Evolutionary conservation across 2,797 vertebrate species (phyloP).

Genomic region (Craterocephalus amniculus): DNA sequence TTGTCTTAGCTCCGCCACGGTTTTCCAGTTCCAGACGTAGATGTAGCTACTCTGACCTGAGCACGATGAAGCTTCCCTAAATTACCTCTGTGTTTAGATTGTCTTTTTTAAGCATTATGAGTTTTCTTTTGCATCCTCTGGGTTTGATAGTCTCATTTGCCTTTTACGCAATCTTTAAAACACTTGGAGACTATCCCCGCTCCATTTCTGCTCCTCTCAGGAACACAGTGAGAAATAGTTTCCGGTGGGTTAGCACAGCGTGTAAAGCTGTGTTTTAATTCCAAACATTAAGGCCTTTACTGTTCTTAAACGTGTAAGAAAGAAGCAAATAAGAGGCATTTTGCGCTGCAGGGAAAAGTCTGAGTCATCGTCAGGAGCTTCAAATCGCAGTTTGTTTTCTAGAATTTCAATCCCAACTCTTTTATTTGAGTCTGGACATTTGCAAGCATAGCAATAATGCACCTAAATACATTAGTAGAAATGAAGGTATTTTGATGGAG

Average conservation of each 20-base stretch:
- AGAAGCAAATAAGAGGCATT: constrained; percentile 34
- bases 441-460: constrained; percentile 40
- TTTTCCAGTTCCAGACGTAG: constrained; percentile 31
- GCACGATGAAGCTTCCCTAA: constrained; percentile 34
- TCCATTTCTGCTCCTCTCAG: constrained; percentile 49
- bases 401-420: constrained; percentile 23
- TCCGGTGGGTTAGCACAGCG: constrained; percentile 26
- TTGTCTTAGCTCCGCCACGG: constrained; percentile 23
- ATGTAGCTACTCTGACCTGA: too few species aligned
- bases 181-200: constrained; percentile 35
- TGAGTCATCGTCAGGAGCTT: constrained; percentile 2
- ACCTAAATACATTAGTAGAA: constrained; percentile 56
- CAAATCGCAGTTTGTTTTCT: constrained; percentile 17
- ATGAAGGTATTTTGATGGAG: constrained; percentile 62
- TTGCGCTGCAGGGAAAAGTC: background rate
- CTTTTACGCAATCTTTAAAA: constrained; percentile 56
- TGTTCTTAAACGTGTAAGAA: constrained; percentile 8
- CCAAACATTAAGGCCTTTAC: constrained; percentile 19
- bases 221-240: constrained; percentile 40
- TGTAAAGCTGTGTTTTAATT: constrained; percentile 46
- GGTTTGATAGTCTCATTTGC: constrained; percentile 55
- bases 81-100: constrained; percentile 23
- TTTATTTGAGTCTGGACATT: constrained; percentile 47
- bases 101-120: constrained; percentile 34
- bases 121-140: constrained; percentile 64